phyloP scores from a whole-genome alignment of 2,888 invertebrate species.

The Epinotia brunnichana region DNA sequence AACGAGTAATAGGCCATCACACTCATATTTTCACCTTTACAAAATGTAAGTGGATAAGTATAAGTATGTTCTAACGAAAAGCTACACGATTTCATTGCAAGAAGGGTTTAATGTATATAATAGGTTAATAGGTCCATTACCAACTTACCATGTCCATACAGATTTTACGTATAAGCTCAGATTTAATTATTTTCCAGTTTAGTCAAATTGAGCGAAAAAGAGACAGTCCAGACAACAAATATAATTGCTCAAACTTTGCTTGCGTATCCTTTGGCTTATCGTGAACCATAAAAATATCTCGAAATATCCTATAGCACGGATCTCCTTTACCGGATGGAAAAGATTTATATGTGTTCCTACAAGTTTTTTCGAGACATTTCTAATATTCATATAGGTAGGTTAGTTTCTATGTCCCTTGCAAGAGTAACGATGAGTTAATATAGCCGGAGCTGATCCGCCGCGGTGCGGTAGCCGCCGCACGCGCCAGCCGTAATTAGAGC shows the following conservation, averaged over 20 bases:
- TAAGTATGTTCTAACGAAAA: no score
- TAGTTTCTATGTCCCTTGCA: background rate
- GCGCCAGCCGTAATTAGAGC: slow-evolving; percentile 59
- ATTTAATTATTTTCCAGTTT: background rate
- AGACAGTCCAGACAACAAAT: no score
- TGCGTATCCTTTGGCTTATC: no score
- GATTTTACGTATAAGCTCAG: background rate
- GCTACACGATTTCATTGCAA: background rate
- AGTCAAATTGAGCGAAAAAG: background rate
- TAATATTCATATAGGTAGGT: background rate
- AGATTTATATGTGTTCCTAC: no score
- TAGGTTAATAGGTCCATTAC: no score
- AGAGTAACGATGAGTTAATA: slow-evolving; percentile 28
- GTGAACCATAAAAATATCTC: no score
- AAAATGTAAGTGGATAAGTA: no score
- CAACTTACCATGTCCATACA: background rate
- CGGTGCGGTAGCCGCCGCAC: slow-evolving; percentile 45
- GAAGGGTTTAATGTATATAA: background rate
- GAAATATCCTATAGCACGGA: no score
- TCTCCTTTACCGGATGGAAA: no score
- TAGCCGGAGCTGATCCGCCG: slow-evolving; percentile 34
- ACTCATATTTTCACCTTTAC: no score
- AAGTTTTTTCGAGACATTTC: no score
- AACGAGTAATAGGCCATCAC: no score
- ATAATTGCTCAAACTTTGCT: background rate